Base-by-base conservation (phyloP, 2,888 invertebrate species). In the Drosophila anomalata region DNA sequence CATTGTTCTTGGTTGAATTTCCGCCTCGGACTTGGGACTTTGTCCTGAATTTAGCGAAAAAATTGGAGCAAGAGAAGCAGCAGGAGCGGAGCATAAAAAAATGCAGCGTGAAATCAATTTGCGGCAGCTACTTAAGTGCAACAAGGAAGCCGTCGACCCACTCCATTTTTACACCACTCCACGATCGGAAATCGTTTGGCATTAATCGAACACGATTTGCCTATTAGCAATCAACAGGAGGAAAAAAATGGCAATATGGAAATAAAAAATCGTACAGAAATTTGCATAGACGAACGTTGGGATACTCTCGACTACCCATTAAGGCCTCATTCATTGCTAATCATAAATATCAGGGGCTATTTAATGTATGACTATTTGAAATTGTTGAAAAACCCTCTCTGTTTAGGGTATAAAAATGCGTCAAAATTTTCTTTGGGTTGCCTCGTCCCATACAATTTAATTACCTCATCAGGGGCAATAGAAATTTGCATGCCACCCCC, bases 61-160 rank as follows among this genome's bases (percentile, higher is more conserved):
- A 75, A 75, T 58, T 82, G 78, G 78, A 78, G 79, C 79, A 83
- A 14, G 70, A 66, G 63, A 68, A 77, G 24, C 26, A 14, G 41
- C 33, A 48, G 36, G 26, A 42, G 46, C 54, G 42, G 26, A 26
- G 50, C 58, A 11, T 36, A 47, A 29, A 50, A 29, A 62, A 42
- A 39, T 67, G 60, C 83, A 83, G 86, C 84, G 73, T 80, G 84
- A 84, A 84, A 84, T 84, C 84, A 84, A 84, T 86, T 86, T 83
- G 86, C 72, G 81, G 86, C 86, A 86, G 84, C 84, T 84, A 84
- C 84, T 84, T 83, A 79, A 83, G 84, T 79, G 84, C 80, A 82
- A 78, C 76, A 74, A 66, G 61, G 63, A 68, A 62, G 24, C 65
- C 54, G 20, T 33, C 66, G 63, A 47, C 48, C 33, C 63, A 42